Percentiles rank a stretch among this genome's conserved stretches.
phyloP scores from a whole-genome alignment of 2,888 invertebrate genomes.

The Erpobdella octoculata region DNA sequence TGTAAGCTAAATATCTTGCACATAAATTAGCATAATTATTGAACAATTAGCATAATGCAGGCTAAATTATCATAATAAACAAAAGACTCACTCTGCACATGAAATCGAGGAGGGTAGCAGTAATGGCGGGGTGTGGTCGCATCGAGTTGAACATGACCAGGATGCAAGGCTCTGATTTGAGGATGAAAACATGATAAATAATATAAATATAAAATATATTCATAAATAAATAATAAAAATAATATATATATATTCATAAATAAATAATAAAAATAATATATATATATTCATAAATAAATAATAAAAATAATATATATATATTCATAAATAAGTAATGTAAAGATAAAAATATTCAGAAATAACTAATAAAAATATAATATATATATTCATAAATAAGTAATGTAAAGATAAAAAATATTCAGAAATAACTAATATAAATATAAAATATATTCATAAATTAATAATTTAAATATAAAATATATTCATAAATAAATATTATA shows the following conservation, averaged over 20 bases:
- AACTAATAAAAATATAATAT: background rate
- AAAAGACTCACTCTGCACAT: conserved; percentile 65
- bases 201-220: background rate
- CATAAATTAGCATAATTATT: background rate
- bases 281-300: background rate
- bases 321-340: background rate
- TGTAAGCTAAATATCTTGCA: background rate
- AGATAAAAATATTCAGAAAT: too few relatives aligned
- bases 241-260: background rate
- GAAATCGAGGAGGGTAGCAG: conserved; percentile 81
- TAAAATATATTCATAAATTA: too few relatives aligned
- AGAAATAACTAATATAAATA: too few relatives aligned
- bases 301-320: background rate
- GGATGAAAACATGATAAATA: background rate
- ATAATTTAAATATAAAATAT: too few relatives aligned
- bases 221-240: conserved; percentile 2
- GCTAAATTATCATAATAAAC: too few relatives aligned
- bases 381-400: background rate
- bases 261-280: background rate
- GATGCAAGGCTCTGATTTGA: conserved; percentile 82
- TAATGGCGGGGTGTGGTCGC: conserved; percentile 80
- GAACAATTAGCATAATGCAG: too few relatives aligned
- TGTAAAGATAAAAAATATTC: too few relatives aligned
- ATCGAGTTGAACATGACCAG: conserved; percentile 88
- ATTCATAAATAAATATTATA: too few relatives aligned